Base-by-base conservation (phyloP, 2,113 vertebrate species). In the Hystrix brachyura region DNA sequence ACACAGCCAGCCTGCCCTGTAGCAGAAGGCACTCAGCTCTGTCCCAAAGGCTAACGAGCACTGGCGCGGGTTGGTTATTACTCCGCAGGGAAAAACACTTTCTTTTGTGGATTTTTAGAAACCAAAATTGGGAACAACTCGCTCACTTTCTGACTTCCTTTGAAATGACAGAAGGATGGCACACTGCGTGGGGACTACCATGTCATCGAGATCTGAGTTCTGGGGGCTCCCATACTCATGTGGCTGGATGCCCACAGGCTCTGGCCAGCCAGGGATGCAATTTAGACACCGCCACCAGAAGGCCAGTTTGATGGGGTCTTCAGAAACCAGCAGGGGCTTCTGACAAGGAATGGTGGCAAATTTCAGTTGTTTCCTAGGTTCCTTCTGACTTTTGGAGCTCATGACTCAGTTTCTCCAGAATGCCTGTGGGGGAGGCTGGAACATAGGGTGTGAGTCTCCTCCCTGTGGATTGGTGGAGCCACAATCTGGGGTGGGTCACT, bases 41-140 rank as follows among this genome's bases (percentile, higher is more conserved):
- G 17, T 87, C 80, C 29, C 87, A 87, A 83, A 96, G 91, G 55
- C 90, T 55, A 78, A 85, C 11, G 43, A 95, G 57, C 62, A n/a
- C 85, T 74, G 59, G 74, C 0, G 21, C 78, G 10, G 57, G n/a
- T 51, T 53, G 13, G 84, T 82, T 65, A 69, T 78, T 69, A 74
- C 32, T 67, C 65, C 25, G 32, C 59, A 82, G 72, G 43, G 57
- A 86, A 91, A 84, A 93, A 55, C 38, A 55, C 76, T 17, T 34
- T 88, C 38, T 91, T 82, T 57, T 32, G 19, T 59, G 72, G 78
- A 55, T 55, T 89, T 79, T 74, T 87, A 46, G 71, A 93, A 93
- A 51, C 19, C 59, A 71, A 23, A 59, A 78, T 48, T 96, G 38
- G 94, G 74, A 91, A 85, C 3, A 71, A 55, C 15, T 94, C 34